Percentiles rank a stretch among this genome's conserved stretches.
Evolutionary conservation across 2,113 vertebrate genomes (phyloP).

Genomic region (Brachypodius melanocephalos): DNA sequence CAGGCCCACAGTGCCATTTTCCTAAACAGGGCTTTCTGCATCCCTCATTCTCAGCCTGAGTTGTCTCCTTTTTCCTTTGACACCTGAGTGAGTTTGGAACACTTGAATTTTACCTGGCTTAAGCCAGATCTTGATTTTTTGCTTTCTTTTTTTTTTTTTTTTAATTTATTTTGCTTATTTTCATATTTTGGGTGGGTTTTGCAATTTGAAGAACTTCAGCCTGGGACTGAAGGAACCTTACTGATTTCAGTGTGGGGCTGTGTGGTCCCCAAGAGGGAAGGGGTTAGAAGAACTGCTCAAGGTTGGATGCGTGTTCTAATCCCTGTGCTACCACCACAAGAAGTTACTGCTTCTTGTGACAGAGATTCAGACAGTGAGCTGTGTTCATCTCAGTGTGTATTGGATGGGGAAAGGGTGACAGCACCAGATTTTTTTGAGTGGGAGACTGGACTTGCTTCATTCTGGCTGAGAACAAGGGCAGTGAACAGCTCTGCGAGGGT

Average conservation of each 20-base stretch:
- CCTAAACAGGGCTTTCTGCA: neutral
- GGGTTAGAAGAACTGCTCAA: neutral
- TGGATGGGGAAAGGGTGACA: neutral
- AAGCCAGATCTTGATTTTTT: neutral
- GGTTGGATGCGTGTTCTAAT: neutral
- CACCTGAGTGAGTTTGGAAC: neutral
- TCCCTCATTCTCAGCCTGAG: neutral
- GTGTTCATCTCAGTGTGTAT: fast-evolving
- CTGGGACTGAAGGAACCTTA: neutral
- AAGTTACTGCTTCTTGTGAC: neutral
- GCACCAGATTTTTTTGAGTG: neutral
- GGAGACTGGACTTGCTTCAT: neutral
- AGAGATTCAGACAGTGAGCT: neutral
- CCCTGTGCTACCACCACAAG: neutral
- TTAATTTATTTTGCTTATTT: neutral
- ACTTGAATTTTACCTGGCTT: neutral
- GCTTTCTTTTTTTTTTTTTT: too few relatives aligned
- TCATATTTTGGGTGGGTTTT: neutral
- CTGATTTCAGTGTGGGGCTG: neutral
- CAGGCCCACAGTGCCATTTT: neutral
- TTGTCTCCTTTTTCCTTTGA: neutral
- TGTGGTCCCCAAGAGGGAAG: neutral
- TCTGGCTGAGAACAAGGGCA: neutral
- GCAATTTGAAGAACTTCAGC: neutral
- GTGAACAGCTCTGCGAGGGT: neutral